A percentile compares a stretch with the other conserved stretches of the same genome.
Conservation (phyloP, 35 echinoderm and acorn worm genomes). For the Antedon bifida region DNA sequence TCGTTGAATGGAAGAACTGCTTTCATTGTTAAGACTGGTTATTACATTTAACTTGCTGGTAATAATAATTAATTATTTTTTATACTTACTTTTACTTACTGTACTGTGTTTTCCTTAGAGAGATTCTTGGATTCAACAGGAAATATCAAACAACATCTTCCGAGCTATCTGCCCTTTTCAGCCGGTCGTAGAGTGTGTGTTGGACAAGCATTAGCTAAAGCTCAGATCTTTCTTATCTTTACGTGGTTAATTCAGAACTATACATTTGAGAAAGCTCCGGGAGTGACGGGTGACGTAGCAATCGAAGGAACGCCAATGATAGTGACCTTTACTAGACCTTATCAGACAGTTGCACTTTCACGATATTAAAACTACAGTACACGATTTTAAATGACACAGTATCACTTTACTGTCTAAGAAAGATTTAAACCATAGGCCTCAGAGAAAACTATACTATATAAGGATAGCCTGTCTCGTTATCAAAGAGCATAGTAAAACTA, state of each 20-base stretch:
- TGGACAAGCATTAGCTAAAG: slow-evolving; percentile 54
- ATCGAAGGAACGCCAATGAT: neutral
- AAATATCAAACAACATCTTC: neutral
- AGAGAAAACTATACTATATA: too few species aligned
- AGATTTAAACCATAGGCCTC: too few species aligned
- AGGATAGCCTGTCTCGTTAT: too few species aligned
- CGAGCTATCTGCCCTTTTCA: slow-evolving; percentile 36
- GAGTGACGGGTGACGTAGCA: neutral
- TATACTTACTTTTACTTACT: too few species aligned
- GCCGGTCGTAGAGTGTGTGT: slow-evolving; percentile 37
- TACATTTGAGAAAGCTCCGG: slow-evolving; percentile 34
- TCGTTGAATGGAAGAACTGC: too few species aligned
- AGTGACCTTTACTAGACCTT: neutral
- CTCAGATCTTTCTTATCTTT: slow-evolving; percentile 39
- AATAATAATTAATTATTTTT: too few species aligned
- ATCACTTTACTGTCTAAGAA: too few species aligned
- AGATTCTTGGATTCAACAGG: slow-evolving; percentile 28
- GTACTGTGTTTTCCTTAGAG: slow-evolving; percentile 11
- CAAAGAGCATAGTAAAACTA: too few species aligned
- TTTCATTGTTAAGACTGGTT: too few species aligned
- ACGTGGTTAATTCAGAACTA: slow-evolving; percentile 35
- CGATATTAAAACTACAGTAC: too few species aligned
- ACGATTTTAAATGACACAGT: too few species aligned
- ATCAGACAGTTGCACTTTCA: neutral
- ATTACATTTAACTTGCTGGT: too few species aligned